A percentile compares a stretch with the other conserved stretches of the same genome.
Conservation (phyloP, 2,113 vertebrate genomes). For the Urocynchramus pylzowi region DNA sequence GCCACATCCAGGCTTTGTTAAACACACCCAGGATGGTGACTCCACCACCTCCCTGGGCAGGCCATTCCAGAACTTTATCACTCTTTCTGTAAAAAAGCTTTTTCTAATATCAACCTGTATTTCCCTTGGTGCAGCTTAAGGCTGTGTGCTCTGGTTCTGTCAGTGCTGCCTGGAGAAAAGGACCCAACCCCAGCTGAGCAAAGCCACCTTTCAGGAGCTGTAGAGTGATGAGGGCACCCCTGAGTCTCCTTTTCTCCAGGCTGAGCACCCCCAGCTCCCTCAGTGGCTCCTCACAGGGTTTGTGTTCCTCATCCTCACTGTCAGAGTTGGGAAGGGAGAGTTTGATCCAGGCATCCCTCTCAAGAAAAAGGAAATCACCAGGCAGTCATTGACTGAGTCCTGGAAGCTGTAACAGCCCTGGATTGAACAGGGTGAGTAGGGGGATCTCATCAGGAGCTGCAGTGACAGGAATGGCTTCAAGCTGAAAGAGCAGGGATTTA, state of each 20-base stretch:
- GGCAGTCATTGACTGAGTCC: neutral
- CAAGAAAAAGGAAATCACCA: neutral
- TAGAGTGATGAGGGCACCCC: neutral
- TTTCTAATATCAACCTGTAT: neutral
- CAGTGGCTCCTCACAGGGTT: neutral
- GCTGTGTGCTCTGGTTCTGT: neutral
- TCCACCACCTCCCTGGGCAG: neutral
- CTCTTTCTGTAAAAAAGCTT: accelerated
- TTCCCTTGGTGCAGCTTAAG: neutral
- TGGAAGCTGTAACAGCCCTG: neutral
- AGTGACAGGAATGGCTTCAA: no score
- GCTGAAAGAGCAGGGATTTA: neutral
- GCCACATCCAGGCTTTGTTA: neutral
- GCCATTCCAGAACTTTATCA: neutral
- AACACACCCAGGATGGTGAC: neutral
- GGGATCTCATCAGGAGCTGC: neutral
- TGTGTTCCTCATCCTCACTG: neutral
- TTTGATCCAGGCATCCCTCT: neutral
- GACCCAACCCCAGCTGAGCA: neutral
- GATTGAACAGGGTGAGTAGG: accelerated
- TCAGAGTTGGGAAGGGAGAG: neutral
- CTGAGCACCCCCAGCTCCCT: neutral
- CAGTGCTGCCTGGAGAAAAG: neutral
- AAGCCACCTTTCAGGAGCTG: neutral
- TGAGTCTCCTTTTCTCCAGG: neutral